phyloP scores from a whole-genome alignment of 2,113 vertebrate genomes.

The Stomatorhinus ivindoensis region DNA sequence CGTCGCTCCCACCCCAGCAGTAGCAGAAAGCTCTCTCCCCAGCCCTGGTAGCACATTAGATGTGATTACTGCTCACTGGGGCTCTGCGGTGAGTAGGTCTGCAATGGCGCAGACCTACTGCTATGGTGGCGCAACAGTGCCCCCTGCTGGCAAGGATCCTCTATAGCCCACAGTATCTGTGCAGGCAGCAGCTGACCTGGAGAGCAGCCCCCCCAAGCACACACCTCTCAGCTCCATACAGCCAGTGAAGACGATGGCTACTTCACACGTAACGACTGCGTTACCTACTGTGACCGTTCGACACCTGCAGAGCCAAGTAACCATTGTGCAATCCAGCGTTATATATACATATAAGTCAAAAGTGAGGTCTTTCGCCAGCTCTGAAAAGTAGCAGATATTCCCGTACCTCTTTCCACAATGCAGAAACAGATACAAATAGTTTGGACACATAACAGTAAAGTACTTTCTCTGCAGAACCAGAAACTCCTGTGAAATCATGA shows the following conservation, averaged over 20 bases:
- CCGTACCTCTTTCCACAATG: neutral
- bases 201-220: too few relatives aligned
- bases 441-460: neutral
- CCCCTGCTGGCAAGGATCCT: conserved; percentile 64
- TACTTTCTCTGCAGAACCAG: neutral
- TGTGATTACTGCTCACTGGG: conserved; percentile 72
- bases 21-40: neutral
- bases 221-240: neutral
- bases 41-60: conserved; percentile 65
- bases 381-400: neutral
- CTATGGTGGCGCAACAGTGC: conserved; percentile 74
- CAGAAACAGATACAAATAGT: neutral
- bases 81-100: conserved; percentile 41
- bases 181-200: neutral
- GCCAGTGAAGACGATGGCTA: neutral
- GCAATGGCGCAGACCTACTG: neutral
- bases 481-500: neutral
- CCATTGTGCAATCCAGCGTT: neutral
- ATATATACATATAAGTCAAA: neutral
- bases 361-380: neutral
- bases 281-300: neutral
- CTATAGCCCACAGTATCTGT: neutral
- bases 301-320: neutral
- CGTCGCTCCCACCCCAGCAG: neutral
- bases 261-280: neutral